Evolutionary conservation across 2,797 vertebrate species (phyloP), one percentile per base, ranked within the genome.

Genomic region (Alexandromys oeconomus): DNA sequence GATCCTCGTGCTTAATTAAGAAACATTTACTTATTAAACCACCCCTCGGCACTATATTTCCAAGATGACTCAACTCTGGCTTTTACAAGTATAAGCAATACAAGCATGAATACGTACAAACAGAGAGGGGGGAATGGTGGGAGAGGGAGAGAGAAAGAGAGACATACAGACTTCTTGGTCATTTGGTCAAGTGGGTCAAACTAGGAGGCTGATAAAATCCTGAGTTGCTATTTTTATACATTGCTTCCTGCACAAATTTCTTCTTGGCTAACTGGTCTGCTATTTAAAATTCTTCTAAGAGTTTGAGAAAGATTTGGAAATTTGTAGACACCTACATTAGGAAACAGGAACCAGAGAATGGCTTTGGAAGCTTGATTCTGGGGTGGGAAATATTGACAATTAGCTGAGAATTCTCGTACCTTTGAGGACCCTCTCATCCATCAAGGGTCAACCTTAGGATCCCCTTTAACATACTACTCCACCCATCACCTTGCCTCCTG

Each of bases 121-220:
- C 54, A 51, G 5, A 57, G 17, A 6, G 5, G 17, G 5, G 17
- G 17, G 17, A 6, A 21, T 0, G 1, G 5, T 19, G 17, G 1
- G 54, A 57, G 54, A 0, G 17, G 5, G 54, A 5, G 17, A 19
- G 6, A 6, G 54, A 5, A 6, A 57, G 6, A 6, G 17, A 57
- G 54, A 57, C 5, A 57, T 17, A 54, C 5, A 54, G 54, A 54
- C 15, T 25, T 29, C 15, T 84, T 65, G 40, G 17, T 34, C 15
- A 65, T 84, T 85, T 65, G 61, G 17, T 48, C 40, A 46, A 65
- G 40, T 65, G 29, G 29, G 61, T 84, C 17, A 84, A 84, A 84
- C 11, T 65, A 65, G 17, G 1, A 12, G 31, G 17, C 11, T 48
- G 29, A 67, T 34, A 67, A 46, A 67, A 48, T 85, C 17, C 46